Evolutionary conservation across 1,140 invertebrate genomes (phyloP).

Genomic region (Musca vetustissima): DNA sequence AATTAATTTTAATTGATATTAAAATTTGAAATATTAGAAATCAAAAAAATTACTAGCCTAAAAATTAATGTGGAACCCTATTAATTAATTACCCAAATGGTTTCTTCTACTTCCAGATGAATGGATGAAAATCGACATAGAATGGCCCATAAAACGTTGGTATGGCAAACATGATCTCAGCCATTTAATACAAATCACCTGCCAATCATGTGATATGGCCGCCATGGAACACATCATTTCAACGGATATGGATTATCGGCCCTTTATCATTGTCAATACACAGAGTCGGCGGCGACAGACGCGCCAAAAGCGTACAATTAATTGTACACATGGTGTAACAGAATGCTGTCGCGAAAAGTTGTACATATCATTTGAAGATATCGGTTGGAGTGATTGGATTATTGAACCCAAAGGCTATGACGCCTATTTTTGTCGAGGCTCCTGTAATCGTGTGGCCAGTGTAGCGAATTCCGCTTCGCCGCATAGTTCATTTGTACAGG

Average conservation of each 20-base stretch:
- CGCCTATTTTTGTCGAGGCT: slow-evolving; percentile 82
- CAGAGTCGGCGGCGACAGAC: slow-evolving; percentile 59
- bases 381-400: slow-evolving; percentile 88
- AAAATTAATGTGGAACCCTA: too few relatives aligned
- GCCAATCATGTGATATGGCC: slow-evolving; percentile 70
- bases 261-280: slow-evolving; percentile 74
- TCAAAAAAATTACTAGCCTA: too few relatives aligned
- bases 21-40: too few relatives aligned
- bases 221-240: slow-evolving; percentile 57
- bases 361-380: slow-evolving; percentile 78
- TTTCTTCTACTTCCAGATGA: slow-evolving; percentile 63
- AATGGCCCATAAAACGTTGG: slow-evolving; percentile 73
- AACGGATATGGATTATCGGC: slow-evolving; percentile 65
- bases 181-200: slow-evolving; percentile 72
- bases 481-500: slow-evolving; percentile 72
- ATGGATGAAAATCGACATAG: slow-evolving; percentile 77
- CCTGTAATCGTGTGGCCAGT: slow-evolving; percentile 69
- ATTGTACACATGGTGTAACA: slow-evolving; percentile 68
- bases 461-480: slow-evolving; percentile 66
- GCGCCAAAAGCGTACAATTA: slow-evolving; percentile 66
- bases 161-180: slow-evolving; percentile 65
- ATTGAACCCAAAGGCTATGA: slow-evolving; percentile 77
- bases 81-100: too few relatives aligned
- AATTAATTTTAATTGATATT: too few relatives aligned
- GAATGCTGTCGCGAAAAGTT: slow-evolving; percentile 83